Conservation (phyloP, 2,797 vertebrate species). For the Petrocephalus schoutedeni region DNA sequence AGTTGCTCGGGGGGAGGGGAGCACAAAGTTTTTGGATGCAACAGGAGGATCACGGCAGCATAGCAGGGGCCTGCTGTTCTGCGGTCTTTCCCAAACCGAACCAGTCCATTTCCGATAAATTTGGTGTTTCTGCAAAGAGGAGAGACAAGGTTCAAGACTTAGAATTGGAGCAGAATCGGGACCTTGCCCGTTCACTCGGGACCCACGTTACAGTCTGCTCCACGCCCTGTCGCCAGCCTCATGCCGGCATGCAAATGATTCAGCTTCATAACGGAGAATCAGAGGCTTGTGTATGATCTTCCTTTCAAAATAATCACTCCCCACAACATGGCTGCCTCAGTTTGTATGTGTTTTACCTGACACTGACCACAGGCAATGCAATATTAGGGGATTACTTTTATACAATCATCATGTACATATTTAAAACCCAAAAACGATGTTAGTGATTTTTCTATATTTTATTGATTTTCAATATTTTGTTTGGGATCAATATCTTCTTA, state of each 20-base stretch:
- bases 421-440: not conserved
- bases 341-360: not conserved
- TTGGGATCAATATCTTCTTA: not conserved
- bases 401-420: not conserved
- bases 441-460: not conserved
- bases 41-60: not conserved
- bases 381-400: not conserved
- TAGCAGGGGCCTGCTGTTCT: not conserved
- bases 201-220: not conserved
- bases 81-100: not conserved
- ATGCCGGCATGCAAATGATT: not conserved
- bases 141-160: not conserved
- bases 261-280: not conserved
- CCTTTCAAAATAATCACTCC: not conserved
- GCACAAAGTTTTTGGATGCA: not conserved
- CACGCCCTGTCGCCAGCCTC: not conserved
- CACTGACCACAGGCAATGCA: not conserved
- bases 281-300: not conserved
- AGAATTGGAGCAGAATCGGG: not conserved
- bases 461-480: not conserved
- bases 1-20: not conserved
- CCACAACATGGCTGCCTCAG: not conserved
- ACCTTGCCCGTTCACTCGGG: not conserved
- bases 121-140: not conserved
- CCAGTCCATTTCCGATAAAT: not conserved